Evolutionary conservation across 2,113 vertebrate species (phyloP).

Genomic region (Paraplagusia blochii): DNA sequence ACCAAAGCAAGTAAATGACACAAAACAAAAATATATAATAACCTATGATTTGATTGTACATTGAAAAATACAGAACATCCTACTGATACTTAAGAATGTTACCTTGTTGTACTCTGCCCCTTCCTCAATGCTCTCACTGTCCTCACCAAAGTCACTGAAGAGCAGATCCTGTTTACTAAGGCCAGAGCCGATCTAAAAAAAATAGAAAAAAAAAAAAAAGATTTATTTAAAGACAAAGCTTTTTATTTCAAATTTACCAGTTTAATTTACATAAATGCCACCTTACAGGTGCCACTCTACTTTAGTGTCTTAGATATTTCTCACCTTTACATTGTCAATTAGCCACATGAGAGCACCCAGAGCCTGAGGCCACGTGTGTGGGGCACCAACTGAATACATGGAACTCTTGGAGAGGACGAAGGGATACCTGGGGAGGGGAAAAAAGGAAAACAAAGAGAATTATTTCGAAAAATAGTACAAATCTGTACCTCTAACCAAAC

Average conservation of each 20-base stretch:
- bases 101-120: no score
- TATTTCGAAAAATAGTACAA: no score
- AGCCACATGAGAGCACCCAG: constrained; percentile 91
- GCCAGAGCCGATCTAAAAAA: constrained; percentile 58
- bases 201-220: background rate
- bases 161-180: constrained; percentile 74
- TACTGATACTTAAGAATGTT: no score
- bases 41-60: constrained; percentile 75
- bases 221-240: background rate
- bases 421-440: constrained; percentile 94
- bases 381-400: constrained; percentile 96
- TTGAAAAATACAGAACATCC: no score
- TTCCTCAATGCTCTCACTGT: constrained; percentile 74
- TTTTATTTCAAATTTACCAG: no score
- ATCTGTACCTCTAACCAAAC: no score
- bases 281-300: no score
- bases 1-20: no score
- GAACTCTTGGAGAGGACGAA: constrained; percentile 93
- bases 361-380: constrained; percentile 95
- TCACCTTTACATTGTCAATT: constrained; percentile 89
- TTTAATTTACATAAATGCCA: no score
- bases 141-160: constrained; percentile 72
- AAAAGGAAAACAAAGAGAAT: constrained; percentile 14
- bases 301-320: background rate
- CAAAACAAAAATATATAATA: no score